A percentile compares a stretch with the other conserved stretches of the same genome.
Evolutionary conservation across 1,140 invertebrate species (phyloP).

Genomic region (Streblospio benedicti): DNA sequence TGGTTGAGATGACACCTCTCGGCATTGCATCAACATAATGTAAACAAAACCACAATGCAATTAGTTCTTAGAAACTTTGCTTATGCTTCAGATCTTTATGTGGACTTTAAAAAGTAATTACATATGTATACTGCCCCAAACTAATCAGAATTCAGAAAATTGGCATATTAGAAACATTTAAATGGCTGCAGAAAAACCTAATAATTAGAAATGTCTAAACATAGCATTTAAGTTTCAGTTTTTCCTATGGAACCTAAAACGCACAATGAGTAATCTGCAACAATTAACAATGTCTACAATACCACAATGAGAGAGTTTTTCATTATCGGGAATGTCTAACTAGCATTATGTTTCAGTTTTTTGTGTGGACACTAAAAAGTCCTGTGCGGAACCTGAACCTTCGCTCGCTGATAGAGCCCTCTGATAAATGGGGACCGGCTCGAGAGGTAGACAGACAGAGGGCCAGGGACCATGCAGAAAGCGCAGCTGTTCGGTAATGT

Average conservation of each 20-base stretch:
- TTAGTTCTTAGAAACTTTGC: no score
- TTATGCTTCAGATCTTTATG: no score
- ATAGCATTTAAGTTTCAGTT: neutral
- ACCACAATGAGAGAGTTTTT: neutral
- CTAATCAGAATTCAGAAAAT: no score
- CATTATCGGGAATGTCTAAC: neutral
- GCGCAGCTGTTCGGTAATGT: no score
- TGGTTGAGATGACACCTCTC: no score
- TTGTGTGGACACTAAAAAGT: neutral
- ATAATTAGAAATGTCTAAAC: neutral
- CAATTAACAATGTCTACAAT: neutral
- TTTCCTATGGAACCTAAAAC: neutral
- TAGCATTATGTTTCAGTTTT: neutral
- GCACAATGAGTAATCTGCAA: neutral
- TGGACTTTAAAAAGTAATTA: no score
- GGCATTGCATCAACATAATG: no score
- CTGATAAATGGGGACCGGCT: neutral
- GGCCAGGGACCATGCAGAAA: no score
- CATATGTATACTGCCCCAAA: no score
- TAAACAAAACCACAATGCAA: no score
- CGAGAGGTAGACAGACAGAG: constrained; percentile 1
- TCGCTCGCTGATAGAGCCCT: neutral
- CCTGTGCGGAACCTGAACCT: neutral
- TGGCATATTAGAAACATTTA: no score
- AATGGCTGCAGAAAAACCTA: no score